Base-by-base conservation (phyloP, 2,113 vertebrate genomes). In the Herpetotheres cachinnans region DNA sequence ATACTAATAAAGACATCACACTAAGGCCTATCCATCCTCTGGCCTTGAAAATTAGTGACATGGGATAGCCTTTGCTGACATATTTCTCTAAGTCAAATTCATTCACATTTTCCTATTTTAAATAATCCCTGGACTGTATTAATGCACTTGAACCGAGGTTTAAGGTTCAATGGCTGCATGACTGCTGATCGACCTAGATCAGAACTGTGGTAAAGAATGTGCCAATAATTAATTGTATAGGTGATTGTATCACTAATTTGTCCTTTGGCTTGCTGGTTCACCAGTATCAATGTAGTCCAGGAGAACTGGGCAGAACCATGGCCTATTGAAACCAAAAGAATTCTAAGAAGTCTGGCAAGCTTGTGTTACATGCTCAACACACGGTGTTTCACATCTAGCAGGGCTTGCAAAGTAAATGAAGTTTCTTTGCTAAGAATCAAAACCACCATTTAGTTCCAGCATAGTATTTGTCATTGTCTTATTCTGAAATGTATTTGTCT, bases 221-320 rank as follows among this genome's bases (percentile, higher is more conserved):
- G 67, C 5, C 49, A 86, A 32, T 46, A 73, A 73, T 77, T 69
- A 69, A 40, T 36, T 65, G 7, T 38, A 9, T 13, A 61, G 21
- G 15, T 0, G 1, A 65, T 24, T 81, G 32, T 5, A 2, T 63
- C 27, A 21, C 19, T 49, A 9, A 0, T 66, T 86, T 88, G 24
- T 69, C 36, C 49, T 93, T 86, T 82, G 58, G 6, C 20, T 72
- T 86, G 11, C 25, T 86, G 56, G 46, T 62, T 80, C 30, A 52
- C 17, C 22, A 20, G 13, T 40, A 54, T 19, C 14, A 44, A 7
- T 24, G 15, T 13, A 77, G 20, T 16, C 47, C 27, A 20, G 25
- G 29, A 47, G 44, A 86, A 58, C 4, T 17, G 54, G 2, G 8
- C 16, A 72, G 71, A 96, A 30, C 25, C 16, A 22, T 12, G 10